Conservation (phyloP, 2,797 vertebrate genomes). For the Potorous gilbertii region DNA sequence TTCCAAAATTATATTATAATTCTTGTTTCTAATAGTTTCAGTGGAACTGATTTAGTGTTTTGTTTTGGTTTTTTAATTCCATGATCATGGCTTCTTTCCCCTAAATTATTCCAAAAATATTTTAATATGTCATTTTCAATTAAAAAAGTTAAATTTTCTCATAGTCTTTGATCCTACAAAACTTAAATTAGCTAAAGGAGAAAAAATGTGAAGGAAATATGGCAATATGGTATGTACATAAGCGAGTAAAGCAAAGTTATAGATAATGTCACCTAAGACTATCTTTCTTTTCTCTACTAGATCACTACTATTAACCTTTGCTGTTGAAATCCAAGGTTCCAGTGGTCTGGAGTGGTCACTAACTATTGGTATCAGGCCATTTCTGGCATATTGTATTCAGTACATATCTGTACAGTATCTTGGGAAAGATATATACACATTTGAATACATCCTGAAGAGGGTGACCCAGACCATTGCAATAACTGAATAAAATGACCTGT, state of each 20-base stretch:
- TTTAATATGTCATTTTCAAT: neutral
- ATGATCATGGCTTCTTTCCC: neutral
- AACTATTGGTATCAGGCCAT: neutral
- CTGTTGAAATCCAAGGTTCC: neutral
- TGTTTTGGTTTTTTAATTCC: neutral
- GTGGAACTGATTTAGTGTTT: neutral
- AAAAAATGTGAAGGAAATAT: neutral
- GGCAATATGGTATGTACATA: neutral
- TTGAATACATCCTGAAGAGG: neutral
- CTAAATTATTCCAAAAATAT: neutral
- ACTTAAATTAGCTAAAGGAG: neutral
- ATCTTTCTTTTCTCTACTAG: neutral
- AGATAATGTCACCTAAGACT: neutral
- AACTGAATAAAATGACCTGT: neutral
- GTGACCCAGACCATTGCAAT: neutral
- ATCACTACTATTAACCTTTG: neutral
- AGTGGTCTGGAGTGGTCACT: neutral
- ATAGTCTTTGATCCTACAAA: neutral
- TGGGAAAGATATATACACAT: neutral
- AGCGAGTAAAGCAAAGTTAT: neutral
- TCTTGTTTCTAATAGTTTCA: neutral
- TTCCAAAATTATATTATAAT: conserved; percentile 13
- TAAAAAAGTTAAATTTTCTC: neutral
- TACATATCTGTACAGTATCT: neutral
- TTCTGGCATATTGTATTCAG: neutral